Evolutionary conservation across 2,797 vertebrate genomes (phyloP).

Genomic region (Chloroceryle amazona): DNA sequence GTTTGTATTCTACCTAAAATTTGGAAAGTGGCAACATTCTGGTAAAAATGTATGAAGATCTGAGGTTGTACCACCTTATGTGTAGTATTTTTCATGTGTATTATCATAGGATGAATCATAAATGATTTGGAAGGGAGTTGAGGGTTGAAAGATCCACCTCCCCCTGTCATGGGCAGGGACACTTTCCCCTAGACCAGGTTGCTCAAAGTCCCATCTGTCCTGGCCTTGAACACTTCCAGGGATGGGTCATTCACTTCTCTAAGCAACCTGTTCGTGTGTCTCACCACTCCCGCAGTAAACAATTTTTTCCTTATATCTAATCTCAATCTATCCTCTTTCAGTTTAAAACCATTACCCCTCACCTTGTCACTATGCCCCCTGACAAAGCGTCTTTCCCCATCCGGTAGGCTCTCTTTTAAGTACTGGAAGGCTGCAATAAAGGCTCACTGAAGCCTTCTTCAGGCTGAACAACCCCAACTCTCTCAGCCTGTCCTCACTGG

Average conservation of each 20-base stretch:
- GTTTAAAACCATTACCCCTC: not conserved
- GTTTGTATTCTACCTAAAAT: not conserved
- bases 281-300: not conserved
- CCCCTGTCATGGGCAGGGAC: not conserved
- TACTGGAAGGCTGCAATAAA: not conserved
- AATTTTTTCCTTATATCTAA: not conserved
- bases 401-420: not conserved
- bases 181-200: not conserved
- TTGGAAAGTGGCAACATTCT: not conserved
- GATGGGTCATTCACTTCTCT: not conserved
- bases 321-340: not conserved
- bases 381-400: no score
- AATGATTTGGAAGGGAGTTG: not conserved
- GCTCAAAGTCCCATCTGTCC: not conserved
- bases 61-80: not conserved
- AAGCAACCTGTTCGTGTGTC: not conserved
- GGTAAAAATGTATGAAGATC: not conserved
- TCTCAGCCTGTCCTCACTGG: not conserved
- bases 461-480: not conserved
- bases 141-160: not conserved
- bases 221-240: not conserved
- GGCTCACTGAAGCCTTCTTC: not conserved
- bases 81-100: not conserved
- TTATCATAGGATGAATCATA: not conserved
- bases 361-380: not conserved